Evolutionary conservation across 2,113 vertebrate genomes (phyloP).

Genomic region (Phylloscopus trochiloides): DNA sequence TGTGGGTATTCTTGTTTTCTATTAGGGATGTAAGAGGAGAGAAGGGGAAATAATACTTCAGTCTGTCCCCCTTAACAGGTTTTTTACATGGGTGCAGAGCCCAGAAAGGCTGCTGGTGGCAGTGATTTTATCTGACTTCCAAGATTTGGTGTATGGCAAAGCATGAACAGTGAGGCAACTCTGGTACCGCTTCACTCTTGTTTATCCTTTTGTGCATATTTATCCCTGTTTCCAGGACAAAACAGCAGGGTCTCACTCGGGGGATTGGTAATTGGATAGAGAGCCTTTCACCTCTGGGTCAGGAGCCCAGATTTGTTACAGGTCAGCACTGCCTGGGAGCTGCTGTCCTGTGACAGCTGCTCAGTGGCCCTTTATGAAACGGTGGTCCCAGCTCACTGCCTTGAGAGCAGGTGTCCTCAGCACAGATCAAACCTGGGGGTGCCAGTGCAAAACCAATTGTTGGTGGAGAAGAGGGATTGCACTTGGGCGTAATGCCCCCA

Average conservation of each 20-base stretch:
- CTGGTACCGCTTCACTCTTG: neutral
- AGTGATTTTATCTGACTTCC: neutral
- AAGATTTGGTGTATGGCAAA: neutral
- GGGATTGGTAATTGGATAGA: constrained; percentile 58
- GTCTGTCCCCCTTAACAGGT: neutral
- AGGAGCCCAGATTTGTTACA: constrained; percentile 59
- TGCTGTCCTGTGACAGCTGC: constrained; percentile 53
- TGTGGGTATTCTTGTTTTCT: neutral
- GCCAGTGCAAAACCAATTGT: neutral
- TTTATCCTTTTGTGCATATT: neutral
- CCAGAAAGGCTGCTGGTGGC: neutral
- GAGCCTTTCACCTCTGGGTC: constrained; percentile 65
- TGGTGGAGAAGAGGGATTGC: neutral
- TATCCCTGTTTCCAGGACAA: neutral
- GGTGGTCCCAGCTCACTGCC: constrained; percentile 43
- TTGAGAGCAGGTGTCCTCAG: constrained; percentile 58
- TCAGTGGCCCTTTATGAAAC: constrained; percentile 25
- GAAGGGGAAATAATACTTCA: neutral
- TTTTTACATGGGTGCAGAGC: neutral
- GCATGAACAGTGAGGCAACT: neutral
- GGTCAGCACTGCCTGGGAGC: constrained; percentile 57
- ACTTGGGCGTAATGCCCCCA: neutral
- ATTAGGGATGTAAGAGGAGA: neutral
- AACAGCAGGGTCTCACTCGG: neutral
- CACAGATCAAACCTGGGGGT: constrained; percentile 3